Evolutionary conservation across 2,888 invertebrate species (phyloP).

Genomic region (Gymnosoma rotundatum): DNA sequence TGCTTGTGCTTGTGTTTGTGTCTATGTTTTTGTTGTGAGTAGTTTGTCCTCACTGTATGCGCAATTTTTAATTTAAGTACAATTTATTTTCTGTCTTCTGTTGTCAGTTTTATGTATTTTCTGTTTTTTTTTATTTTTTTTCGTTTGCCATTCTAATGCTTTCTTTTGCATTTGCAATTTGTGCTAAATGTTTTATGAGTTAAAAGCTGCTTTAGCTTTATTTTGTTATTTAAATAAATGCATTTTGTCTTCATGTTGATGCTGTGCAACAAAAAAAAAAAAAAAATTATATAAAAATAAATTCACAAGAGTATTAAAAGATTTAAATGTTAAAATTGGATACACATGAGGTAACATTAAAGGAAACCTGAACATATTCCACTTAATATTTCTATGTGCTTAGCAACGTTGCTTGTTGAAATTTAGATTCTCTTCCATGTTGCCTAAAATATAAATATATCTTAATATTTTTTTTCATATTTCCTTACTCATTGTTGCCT

Average conservation of each 20-base stretch:
- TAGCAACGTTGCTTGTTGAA: no score
- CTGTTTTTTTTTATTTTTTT: slow-evolving; percentile 11
- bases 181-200: slow-evolving; percentile 73
- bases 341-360: no score
- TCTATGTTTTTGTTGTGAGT: neutral
- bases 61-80: slow-evolving; percentile 70
- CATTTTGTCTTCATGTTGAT: slow-evolving; percentile 38
- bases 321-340: slow-evolving; percentile 32
- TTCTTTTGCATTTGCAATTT: slow-evolving; percentile 53
- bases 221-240: slow-evolving; percentile 52
- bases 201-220: slow-evolving; percentile 74
- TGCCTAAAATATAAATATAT: no score
- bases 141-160: slow-evolving; percentile 44
- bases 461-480: no score
- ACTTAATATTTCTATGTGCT: no score
- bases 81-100: slow-evolving; percentile 56
- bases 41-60: slow-evolving; percentile 52
- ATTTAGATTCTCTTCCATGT: no score
- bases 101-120: slow-evolving; percentile 40
- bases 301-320: slow-evolving; percentile 27
- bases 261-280: slow-evolving; percentile 3
- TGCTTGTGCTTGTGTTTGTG: neutral
- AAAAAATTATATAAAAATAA: slow-evolving; percentile 8
- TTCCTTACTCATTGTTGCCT: no score
- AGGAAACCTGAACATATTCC: no score